Base-by-base conservation (phyloP, 2,113 vertebrate species). In the Ciconia boyciana region DNA sequence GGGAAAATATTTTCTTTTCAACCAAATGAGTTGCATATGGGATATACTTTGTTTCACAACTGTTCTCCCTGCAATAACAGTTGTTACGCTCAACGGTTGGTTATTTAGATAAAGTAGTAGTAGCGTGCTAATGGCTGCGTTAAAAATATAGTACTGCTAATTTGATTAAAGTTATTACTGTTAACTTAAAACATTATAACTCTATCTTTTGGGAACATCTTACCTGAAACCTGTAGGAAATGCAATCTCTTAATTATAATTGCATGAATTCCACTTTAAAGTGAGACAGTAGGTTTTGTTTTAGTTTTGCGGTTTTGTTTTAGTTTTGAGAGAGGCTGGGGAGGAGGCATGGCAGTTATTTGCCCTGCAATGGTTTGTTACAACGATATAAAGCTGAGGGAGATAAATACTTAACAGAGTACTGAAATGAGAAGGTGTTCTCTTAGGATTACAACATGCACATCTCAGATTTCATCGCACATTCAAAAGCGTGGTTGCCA, bases 1-100 rank as follows among this genome's bases (percentile, higher is more conserved):
- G 80, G 75, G 70, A 71, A 92, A 94, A 91, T 83, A 86, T 77
- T 94, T 95, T 74, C 4, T 88, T 90, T 87, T 85, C 70, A 88
- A 69, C 90, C 68, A 84, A 83, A 75, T 36, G 83, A 84, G 72
- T 28, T 93, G 66, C 84, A 80, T 54, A 49, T 94, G 85, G 82
- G 75, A 49, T 55, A 7, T 39, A 58, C 64, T 83, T 87, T 78
- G 57, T 89, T 36, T 76, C 52, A 44, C 91, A 94, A 74, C 46
- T 94, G 77, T 91, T 95, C 55, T 69, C 77, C 44, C 86, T 71
- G 68, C 83, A 41, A 6, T 46, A 81, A 24, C 55, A 89, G 74
- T 93, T 83, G 72, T 91, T 91, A 39, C 1, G 29, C 87, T 94
- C 25, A 3, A 13, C 2, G 52, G 60, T 46, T 85, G 65, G n/a